These are phyloP conservation scores for Garrulus glandarius DNA, from an alignment of 2,797 vertebrate genomes.

Conservation along the genomic window DNA sequence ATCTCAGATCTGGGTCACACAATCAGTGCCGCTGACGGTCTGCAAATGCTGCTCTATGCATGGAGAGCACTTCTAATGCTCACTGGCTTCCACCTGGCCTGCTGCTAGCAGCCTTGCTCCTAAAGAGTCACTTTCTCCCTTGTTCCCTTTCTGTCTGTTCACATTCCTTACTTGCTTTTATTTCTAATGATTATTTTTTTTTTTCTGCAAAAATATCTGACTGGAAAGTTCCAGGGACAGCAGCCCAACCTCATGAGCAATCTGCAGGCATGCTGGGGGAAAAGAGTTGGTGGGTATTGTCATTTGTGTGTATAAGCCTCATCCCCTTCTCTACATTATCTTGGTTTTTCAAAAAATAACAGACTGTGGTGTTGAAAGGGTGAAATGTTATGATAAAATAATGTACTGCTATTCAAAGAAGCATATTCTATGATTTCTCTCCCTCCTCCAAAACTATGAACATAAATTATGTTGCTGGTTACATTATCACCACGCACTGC, in stretches of 20 bases:
- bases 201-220: background rate
- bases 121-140: background rate
- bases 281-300: background rate
- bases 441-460: background rate
- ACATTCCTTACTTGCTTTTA: background rate
- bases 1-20: background rate
- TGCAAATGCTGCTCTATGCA: background rate
- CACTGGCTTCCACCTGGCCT: background rate
- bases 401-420: background rate
- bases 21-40: background rate
- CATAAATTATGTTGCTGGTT: conserved; percentile 25
- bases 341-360: background rate
- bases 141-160: background rate
- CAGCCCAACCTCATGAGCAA: background rate
- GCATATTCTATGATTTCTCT: background rate
- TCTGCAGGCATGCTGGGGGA: background rate
- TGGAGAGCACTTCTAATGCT: background rate
- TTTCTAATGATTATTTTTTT: background rate
- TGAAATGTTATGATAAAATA: background rate
- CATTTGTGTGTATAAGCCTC: background rate
- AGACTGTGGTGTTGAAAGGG: background rate
- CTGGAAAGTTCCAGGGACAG: background rate
- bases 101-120: background rate
- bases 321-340: background rate
- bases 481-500: background rate